Base-by-base conservation (phyloP, 1,140 invertebrate genomes). In the Penaeus japonicus region DNA sequence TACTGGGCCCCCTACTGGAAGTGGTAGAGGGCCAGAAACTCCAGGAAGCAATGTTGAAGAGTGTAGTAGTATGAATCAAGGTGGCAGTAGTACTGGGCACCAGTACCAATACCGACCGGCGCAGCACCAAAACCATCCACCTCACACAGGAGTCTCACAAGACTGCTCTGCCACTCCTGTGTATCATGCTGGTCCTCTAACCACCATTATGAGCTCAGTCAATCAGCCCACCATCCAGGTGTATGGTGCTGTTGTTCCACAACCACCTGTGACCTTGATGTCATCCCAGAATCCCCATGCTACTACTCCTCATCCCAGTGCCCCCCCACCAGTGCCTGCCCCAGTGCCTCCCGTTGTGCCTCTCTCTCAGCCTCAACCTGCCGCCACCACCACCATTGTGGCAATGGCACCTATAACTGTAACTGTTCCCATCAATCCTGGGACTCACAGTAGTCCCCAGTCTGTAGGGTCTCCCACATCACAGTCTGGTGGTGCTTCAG, bases 1-100 rank as follows among this genome's bases (percentile, higher is more conserved):
- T 97, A 96, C 96, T 97, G 96, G 96, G 95, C 96, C 96, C 96
- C 96, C 96, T 97, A 97, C 96, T 97, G 96, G 96, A 96, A 94
- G 94, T 94, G 94, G 94, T 95, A 95, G 95, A 94, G 95, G 93
- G 94, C 95, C 94, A 93, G 93, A 92, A 90, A 92, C 91, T 91
- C 90, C 20, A 92, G 94, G 94, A 47, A 77, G 32, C 65, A 84
- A 81, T 47, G 18, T 62, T 15, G 70, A 84, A n/a, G 57, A 84
- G 59, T 84, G 82, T 62, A 84, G 82, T 78, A 70, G 84, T 54
- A 75, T 75, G 53, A 65, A 62, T 7, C 54, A 84, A 65, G 79
- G 79, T 35, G 79, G 79, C 39, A 47, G 39, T 79, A 39, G 84
- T 79, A 87, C 27, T 32, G 57, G 85, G 90, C 93, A 93, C 90